These are phyloP conservation scores for Harpagoxenus sublaevis DNA, from an alignment of 2,888 invertebrate genomes.

Conservation along the genomic window DNA sequence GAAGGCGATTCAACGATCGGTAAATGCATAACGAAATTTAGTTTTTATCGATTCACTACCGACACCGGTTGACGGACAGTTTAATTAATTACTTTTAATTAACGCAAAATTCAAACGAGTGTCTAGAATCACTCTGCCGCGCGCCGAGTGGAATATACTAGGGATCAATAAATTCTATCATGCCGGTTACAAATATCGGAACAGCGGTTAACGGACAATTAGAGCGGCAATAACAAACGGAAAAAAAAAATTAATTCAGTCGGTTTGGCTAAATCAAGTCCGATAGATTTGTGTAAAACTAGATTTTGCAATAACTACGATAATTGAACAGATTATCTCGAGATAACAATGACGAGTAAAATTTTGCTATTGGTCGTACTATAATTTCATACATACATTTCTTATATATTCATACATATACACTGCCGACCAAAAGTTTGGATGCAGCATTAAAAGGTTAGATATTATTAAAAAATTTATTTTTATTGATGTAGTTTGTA, in stretches of 20 bases:
- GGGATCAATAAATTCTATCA: constrained; percentile 50
- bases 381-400: background rate
- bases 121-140: constrained; percentile 57
- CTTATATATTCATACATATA: too few relatives aligned
- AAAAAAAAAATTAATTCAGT: constrained; percentile 40
- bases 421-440: background rate
- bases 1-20: constrained; percentile 34
- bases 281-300: constrained; percentile 21
- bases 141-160: constrained; percentile 34
- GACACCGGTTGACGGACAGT: constrained; percentile 57
- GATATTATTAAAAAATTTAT: too few relatives aligned
- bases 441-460: too few relatives aligned
- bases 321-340: constrained; percentile 36
- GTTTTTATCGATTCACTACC: constrained; percentile 66
- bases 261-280: constrained; percentile 26
- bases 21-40: constrained; percentile 42
- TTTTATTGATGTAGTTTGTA: too few relatives aligned
- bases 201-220: constrained; percentile 46
- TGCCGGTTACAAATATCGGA: constrained; percentile 53
- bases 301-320: constrained; percentile 29
- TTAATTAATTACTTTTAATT: constrained; percentile 75
- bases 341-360: constrained; percentile 4
- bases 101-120: constrained; percentile 57
- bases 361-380: background rate
- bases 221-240: constrained; percentile 41